Base-by-base conservation (phyloP, 1,140 invertebrate species). In the Bombyx mori region DNA sequence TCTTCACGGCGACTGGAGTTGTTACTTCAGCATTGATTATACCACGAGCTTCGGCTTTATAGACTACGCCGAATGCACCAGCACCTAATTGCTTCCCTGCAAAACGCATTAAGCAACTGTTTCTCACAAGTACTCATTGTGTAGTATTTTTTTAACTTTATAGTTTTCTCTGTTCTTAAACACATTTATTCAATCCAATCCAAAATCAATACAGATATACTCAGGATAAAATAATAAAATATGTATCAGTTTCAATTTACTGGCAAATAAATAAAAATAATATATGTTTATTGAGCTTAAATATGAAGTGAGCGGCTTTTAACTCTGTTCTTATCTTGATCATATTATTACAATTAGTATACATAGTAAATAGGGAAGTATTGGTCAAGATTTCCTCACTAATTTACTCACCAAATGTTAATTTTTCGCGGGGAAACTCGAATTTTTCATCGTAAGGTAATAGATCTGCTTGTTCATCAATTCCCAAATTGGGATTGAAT, bases 31-130 rank as follows among this genome's bases (percentile, higher is more conserved):
- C 90, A 45, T 92, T 91, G 6, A 91, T 75, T 50, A 97, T 95
- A 6, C 94, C 94, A 54, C 90, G 90, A 44, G 94, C 95, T 71
- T 92, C 91, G 1, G 95, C 97, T 89, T 97, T 97, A 75, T 97
- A 92, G 0, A 99, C 97, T 7, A 97, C 92, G 18, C 97, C 97
- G 85, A 98, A 99, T 5, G 96, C 97, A 50, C 97, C 97, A 45
- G 94, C 93, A 12, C 97, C 97, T 26, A 99, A 86, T 78, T 94
- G 93, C 75, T 94, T 94, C 3, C 93, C 93, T 95, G 51, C 58
- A 63, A 65, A 35, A 35, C 26, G 4, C 26, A 35, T 35, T 35
- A 18, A 18, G 12, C 12, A 18, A 18, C 12, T 18, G 12, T 18
- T 18, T 18, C 12, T 18, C 12, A 18, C 12, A 18, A 18, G 12